These are phyloP conservation scores for Deladenus siricidicola DNA, from an alignment of 2,888 invertebrate species.

Conservation along the genomic window DNA sequence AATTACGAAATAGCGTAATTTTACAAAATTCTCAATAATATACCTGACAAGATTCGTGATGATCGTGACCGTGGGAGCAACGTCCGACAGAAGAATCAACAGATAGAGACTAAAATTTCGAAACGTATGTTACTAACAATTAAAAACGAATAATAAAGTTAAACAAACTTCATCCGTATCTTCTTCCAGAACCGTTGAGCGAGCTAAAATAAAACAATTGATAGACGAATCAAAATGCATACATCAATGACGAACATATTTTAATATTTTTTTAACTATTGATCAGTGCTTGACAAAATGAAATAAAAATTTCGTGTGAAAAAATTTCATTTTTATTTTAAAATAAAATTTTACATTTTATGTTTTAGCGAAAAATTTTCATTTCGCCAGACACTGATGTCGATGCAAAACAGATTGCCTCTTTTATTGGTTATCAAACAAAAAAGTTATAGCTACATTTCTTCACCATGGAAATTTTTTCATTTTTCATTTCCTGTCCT, in stretches of 20 bases:
- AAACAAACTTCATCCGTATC: neutral
- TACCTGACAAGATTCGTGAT: slow-evolving; percentile 1
- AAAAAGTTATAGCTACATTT: too few relatives aligned
- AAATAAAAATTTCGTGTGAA: too few relatives aligned
- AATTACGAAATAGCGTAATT: neutral
- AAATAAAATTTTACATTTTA: too few relatives aligned
- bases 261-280: too few relatives aligned
- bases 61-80: neutral
- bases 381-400: too few relatives aligned
- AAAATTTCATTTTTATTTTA: too few relatives aligned
- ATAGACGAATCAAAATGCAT: neutral
- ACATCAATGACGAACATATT: too few relatives aligned
- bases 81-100: neutral
- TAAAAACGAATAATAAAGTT: neutral
- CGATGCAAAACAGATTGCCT: too few relatives aligned
- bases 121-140: neutral
- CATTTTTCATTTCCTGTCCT: too few relatives aligned
- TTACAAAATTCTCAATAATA: neutral
- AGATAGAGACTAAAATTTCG: neutral
- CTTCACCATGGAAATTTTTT: too few relatives aligned
- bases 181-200: neutral
- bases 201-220: neutral
- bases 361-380: too few relatives aligned
- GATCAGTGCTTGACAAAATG: too few relatives aligned
- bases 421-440: neutral